Conservation (phyloP, 2,113 vertebrate genomes). For the Agapornis roseicollis region DNA sequence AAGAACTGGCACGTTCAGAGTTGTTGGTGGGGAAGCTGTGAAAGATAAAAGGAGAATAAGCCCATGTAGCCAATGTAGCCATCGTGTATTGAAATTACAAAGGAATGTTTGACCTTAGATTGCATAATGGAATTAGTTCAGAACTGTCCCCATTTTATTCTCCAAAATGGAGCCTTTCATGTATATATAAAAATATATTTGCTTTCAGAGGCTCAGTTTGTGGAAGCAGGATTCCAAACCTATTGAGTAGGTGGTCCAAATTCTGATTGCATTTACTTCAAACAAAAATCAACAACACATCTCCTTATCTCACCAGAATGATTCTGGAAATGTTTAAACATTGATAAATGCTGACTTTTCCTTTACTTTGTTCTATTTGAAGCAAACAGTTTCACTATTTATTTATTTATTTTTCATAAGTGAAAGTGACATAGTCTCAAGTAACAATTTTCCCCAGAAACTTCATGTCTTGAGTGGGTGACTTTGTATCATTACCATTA, state of each 20-base stretch:
- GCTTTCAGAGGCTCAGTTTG: neutral
- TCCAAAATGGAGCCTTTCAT: neutral
- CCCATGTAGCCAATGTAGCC: neutral
- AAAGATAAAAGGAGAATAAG: constrained; percentile 9
- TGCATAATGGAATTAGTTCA: neutral
- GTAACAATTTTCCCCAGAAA: neutral
- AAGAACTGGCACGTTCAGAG: neutral
- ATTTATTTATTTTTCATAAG: neutral
- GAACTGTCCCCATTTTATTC: neutral
- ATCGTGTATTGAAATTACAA: neutral
- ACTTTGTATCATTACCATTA: neutral
- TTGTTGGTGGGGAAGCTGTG: neutral
- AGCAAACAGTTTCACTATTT: neutral
- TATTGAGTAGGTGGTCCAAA: neutral
- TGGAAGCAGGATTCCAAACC: neutral
- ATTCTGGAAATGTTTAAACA: neutral
- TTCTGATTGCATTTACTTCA: neutral
- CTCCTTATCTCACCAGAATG: neutral
- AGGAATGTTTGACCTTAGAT: neutral
- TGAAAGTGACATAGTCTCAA: neutral
- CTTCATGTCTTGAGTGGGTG: neutral
- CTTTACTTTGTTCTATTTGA: neutral
- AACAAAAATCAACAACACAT: neutral
- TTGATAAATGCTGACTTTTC: neutral
- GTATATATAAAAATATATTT: neutral